Base-by-base conservation (phyloP, 2,797 vertebrate species). In the Pipistrellus nathusii region DNA sequence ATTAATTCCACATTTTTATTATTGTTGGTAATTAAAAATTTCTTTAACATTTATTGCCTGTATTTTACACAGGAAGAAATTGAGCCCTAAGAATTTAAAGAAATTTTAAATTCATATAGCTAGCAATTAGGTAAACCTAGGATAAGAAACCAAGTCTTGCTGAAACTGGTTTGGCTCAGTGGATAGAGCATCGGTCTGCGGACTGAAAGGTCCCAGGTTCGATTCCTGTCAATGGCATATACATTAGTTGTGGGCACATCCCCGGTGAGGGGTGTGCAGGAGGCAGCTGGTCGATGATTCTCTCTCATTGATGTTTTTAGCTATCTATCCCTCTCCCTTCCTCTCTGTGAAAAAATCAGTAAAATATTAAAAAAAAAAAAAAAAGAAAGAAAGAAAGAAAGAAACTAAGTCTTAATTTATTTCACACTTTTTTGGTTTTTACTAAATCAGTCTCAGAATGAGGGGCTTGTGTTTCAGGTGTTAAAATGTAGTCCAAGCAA, bases 381-480 rank as follows among this genome's bases (percentile, higher is more conserved):
- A 35, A 35, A 35, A 35, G 35, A 35, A 35, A 35, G 35, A 4
- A 35, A 38, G 38, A 38, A 38, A 38, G 38, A 38, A 32, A 78
- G 68, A 85, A 78, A 53, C 69, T 51, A 73, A 30, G n/a, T 90
- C 51, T 94, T 85, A 51, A 76, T 92, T 94, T 87, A 87, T 51
- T 92, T 94, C 21, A 55, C 8, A 44, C 23, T 68, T n/a, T 64
- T 84, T 68, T 88, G 30, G n/a, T 85, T 77, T 85, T 92, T 75
- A 27, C 72, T 81, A 53, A 69, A 44, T 46, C 41, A 5, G 5
- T 66, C 30, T 77, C 13, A 82, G 75, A 92, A 90, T 91, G 46
- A 77, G 10, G 12, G 15, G 3, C 57, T 91, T 76, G 13, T 44
- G 17, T 88, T 11, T 41, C 25, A 73, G 27, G 5, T 90, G 41